Evolutionary conservation across 2,888 invertebrate species (phyloP).

Genomic region (Athalia circularis): DNA sequence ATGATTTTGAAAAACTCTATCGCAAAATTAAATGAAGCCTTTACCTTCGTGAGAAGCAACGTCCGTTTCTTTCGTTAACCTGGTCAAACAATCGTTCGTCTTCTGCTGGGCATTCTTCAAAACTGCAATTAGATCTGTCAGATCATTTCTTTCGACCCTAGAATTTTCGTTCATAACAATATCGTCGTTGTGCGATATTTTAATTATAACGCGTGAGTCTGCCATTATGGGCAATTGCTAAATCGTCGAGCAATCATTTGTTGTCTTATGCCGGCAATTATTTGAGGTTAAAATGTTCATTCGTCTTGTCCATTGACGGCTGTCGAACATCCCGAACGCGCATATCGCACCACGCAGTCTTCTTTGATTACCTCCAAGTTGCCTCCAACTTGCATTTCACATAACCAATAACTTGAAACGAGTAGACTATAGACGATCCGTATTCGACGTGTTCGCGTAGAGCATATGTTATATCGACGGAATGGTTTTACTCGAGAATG

Average conservation of each 20-base stretch:
- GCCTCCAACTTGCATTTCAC: not conserved
- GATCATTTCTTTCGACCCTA: conserved; percentile 49
- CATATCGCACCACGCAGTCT: not conserved
- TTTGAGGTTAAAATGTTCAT: not conserved
- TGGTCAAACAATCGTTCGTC: conserved; percentile 66
- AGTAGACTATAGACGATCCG: not conserved
- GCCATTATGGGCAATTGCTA: conserved; percentile 4
- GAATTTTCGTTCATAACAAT: conserved; percentile 52
- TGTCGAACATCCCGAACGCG: too few species aligned
- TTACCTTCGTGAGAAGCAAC: conserved; percentile 7
- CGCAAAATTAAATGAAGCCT: not conserved
- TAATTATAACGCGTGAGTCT: conserved; percentile 48
- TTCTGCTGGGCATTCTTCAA: conserved; percentile 60
- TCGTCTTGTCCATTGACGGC: too few species aligned
- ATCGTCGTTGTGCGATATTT: conserved; percentile 53
- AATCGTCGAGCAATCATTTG: not conserved
- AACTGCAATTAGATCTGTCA: conserved; percentile 56
- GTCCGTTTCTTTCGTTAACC: conserved; percentile 48
- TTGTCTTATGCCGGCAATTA: not conserved
- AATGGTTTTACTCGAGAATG: conserved; percentile 83
- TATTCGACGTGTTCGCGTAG: conserved; percentile 24
- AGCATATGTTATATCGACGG: conserved; percentile 66
- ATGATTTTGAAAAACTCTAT: not conserved
- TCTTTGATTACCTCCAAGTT: not conserved
- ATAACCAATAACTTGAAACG: conserved; percentile 14